Evolutionary conservation across 2,888 invertebrate species (phyloP).

Genomic region (Smittia sp.): DNA sequence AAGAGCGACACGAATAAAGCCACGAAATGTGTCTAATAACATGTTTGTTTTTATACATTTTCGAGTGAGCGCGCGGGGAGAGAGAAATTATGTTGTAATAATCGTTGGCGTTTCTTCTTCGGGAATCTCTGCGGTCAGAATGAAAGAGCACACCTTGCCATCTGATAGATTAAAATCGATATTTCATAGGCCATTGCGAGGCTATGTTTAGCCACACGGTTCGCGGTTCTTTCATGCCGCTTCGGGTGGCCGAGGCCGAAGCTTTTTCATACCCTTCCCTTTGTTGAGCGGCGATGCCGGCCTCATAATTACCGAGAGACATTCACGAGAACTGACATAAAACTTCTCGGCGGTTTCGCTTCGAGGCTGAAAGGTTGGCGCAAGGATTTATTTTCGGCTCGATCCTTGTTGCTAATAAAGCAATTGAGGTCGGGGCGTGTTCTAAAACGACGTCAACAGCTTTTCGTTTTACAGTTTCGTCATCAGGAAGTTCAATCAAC

Average conservation of each 20-base stretch:
- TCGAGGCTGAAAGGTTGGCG: too few species aligned
- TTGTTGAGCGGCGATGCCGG: background rate
- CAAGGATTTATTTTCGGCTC: too few species aligned
- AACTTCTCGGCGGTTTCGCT: too few species aligned
- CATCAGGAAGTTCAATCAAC: conserved; percentile 41
- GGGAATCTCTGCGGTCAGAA: conserved; percentile 16
- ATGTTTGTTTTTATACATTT: conserved; percentile 36
- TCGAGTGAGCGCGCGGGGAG: background rate
- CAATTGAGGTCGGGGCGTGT: too few species aligned
- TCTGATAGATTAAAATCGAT: conserved; percentile 37
- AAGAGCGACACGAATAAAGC: conserved; percentile 39
- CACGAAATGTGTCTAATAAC: conserved; percentile 39
- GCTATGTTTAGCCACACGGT: conserved; percentile 4
- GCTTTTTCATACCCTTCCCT: background rate
- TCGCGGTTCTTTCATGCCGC: background rate
- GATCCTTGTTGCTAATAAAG: too few species aligned
- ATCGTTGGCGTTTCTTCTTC: background rate
- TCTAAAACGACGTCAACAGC: background rate
- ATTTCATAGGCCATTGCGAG: conserved; percentile 25
- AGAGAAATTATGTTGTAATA: conserved; percentile 40
- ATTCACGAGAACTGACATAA: too few species aligned
- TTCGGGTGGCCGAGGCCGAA: conserved; percentile 27
- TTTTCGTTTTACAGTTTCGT: background rate
- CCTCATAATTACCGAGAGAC: background rate
- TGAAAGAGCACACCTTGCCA: conserved; percentile 39